Base-by-base conservation (phyloP, 2,888 invertebrate species). In the Thalpophila matura region DNA sequence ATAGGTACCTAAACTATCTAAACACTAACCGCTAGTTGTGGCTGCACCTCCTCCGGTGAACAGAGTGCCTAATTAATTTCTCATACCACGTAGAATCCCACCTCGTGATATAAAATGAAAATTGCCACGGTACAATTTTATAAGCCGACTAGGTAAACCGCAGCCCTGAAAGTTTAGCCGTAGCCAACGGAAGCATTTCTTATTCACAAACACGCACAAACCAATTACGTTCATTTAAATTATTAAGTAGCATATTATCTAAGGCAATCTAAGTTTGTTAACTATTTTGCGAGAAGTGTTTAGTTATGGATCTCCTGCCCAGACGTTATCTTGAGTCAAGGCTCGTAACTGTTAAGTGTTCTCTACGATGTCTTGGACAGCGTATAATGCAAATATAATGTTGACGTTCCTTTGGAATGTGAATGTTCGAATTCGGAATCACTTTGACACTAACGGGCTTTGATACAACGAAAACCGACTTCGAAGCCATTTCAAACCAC, bases 171-270 rank as follows among this genome's bases (percentile, higher is more conserved):
- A 82, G 62, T 82, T 85, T 55, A 64, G 57, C 73, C 22, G 63
- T 67, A 77, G 71, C 75, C 75, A 67, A 65, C 82, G 83, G 80
- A 85, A 77, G 61, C 79, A 87, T 89, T 79, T 83, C 82, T 87
- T 88, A 90, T 89, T 88, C 84, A 87, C 76, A 81, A 82, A 83
- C 82, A 84, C 84, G 82, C 82, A 87, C 81, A 67, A 88, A 88
- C 89, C 88, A 88, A 89, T 89, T 90, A 88, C 73, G 59, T 63
- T 46, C 74, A 77, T 75, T 84, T 86, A 75, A 84, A 88, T 87
- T 85, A 89, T 90, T 83, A 80, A 87, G 80, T 72, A 76, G 60
- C 79, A 72, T 78, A 83, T 83, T 78, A 83, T 83, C 71, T 60
- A 37, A 60, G 62, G 66, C 35, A 70, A 76, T 81, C 74, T 77